A percentile compares a stretch with the other conserved stretches of the same genome.
Conservation (phyloP, 2,888 invertebrate genomes). For the Pollenia angustigena region DNA sequence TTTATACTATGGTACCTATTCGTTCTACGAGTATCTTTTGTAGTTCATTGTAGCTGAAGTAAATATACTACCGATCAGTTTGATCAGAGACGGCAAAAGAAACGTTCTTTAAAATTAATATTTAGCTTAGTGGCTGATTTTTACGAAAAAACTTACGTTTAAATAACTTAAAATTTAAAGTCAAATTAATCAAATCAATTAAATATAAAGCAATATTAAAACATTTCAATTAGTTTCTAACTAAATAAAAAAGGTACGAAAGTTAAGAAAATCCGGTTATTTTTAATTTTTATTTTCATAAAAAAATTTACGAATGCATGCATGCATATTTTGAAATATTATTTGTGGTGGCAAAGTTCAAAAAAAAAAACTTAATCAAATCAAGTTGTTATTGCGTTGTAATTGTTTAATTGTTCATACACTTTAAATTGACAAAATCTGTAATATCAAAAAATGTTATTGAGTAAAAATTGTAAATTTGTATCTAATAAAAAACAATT, state of each 20-base stretch:
- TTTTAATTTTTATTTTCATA: not conserved
- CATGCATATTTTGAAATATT: not conserved
- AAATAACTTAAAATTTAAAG: not conserved
- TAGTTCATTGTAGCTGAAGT: slow-evolving; percentile 25
- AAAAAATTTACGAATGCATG: not conserved
- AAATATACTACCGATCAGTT: slow-evolving; percentile 59
- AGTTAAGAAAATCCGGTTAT: not conserved
- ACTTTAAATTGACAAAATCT: slow-evolving; percentile 2
- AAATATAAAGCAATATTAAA: not conserved
- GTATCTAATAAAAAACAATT: too few species aligned
- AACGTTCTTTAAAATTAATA: slow-evolving; percentile 15
- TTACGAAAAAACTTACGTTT: slow-evolving; percentile 31
- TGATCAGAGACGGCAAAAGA: slow-evolving; percentile 58
- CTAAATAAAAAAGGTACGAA: slow-evolving; percentile 12
- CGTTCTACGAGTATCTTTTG: slow-evolving; percentile 7
- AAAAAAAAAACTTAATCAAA: not conserved
- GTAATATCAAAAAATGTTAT: not conserved
- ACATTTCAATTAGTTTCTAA: not conserved
- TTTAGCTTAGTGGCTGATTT: not conserved
- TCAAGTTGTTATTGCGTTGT: slow-evolving; percentile 31
- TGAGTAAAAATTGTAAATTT: too few species aligned
- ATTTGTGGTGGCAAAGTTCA: slow-evolving; percentile 46
- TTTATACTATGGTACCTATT: not conserved
- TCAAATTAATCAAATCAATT: not conserved
- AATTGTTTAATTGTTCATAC: not conserved